Evolutionary conservation across 2,797 vertebrate genomes (phyloP), one percentile per base, ranked within the genome.

Genomic region (Rhincodon typus): DNA sequence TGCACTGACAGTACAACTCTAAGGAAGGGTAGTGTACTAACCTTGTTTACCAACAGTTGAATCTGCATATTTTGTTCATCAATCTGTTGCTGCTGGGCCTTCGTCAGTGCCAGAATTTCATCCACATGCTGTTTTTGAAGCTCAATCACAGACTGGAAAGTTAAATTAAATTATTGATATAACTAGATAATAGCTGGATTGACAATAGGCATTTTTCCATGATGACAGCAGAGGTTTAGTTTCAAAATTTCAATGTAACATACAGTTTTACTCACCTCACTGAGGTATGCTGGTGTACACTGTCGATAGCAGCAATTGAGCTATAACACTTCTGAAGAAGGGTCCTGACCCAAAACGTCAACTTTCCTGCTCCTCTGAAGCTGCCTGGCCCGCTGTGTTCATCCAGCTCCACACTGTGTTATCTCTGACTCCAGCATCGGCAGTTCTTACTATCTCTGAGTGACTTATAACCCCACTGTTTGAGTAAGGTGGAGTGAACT

Each of bases 31-130:
- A 23, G 13, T 50, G 70, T 27, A 74, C 70, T 53, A 17, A 87
- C 95, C 95, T 95, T 86, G 38, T 84, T 62, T 27, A 67, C 27
- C 74, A 95, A 23, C 5, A 57, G 82, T 57, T 87, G 95, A 69
- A 95, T 86, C 82, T 95, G 57, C 42, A 38, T 5, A 4, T 38
- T 95, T 77, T 88, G 95, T 10, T 88, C 79, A 88, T 88, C 34
- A 38, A 88, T 87, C 57, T 95, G 42, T 34, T 87, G 62, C 34
- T 86, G 82, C 69, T 95, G 82, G 19, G 17, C 66, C 0, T 69
- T 46, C 50, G 67, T 30, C 30, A 87, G n/a, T 23, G 10, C 95
- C 38, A 95, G 5, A 69, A 67, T 7, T 74, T 95, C 95, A 46
- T 74, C 42, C 15, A 66, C 69, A 57, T 21, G 50, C 21, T 82